Evolutionary conservation across 2,888 invertebrate species (phyloP), one percentile per base, ranked within the genome.

Genomic region (Syrista parreyssii): DNA sequence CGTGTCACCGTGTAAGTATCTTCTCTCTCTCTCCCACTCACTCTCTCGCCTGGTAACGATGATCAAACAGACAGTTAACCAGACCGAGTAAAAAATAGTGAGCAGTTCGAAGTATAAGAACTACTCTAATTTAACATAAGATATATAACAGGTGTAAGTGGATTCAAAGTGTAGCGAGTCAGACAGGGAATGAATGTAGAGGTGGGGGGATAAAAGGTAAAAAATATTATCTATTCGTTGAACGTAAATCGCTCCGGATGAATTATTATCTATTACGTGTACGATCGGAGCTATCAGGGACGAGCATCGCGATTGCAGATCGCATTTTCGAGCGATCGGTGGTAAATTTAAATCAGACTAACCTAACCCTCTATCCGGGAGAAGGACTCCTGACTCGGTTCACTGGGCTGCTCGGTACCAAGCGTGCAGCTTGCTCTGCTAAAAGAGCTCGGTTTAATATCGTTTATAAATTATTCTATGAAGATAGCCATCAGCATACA

Each of bases 401-500:
- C 23, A 55, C 55, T 30, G 74, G 34, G 74, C 74, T 74, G 33
- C 31, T 34, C 35, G 31, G 74, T 74, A 74, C 74, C 74, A 74
- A 74, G 74, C 74, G 74, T 36, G 68, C 30, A 75, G 78, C 36
- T 74, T 68, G 76, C 78, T 72, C 73, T 30, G 79, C 79, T 82
- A 74, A 86, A 83, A 85, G 85, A 84, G 85, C 83, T 81, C 81
- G 84, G 80, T 85, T 85, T 87, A 87, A 87, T 84, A 87, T 88
- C 84, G 85, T 87, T 87, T 85, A 87, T 85, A 87, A 87, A 87
- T 88, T 88, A 87, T 87, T 87, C 88, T 80, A 68, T 82, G 84
- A 78, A 85, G 86, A 85, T 88, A 87, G 86, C 83, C 85, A 88
- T 87, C 87, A 83, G 87, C 87, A 87, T 88, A 88, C 88, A 87